Conservation (phyloP, 2,797 vertebrate species). For the Thalassophryne amazonica region DNA sequence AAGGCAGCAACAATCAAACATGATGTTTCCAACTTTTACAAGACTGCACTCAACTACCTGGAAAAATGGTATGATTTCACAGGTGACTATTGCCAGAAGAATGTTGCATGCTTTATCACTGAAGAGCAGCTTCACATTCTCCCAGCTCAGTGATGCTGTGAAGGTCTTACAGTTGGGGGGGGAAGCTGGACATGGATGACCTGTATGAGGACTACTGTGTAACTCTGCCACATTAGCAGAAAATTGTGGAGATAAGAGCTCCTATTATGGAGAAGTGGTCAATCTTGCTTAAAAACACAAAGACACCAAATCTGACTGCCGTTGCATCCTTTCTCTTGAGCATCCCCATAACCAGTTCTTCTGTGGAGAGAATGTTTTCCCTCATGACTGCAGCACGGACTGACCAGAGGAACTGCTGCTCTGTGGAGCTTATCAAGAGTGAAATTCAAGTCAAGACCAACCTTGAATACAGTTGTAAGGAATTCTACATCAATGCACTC, state of each 20-base stretch:
- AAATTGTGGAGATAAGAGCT: not conserved
- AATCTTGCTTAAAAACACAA: not conserved
- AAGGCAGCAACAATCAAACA: constrained; percentile 7
- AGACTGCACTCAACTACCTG: no score
- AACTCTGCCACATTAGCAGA: constrained; percentile 6
- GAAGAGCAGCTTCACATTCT: constrained; percentile 14
- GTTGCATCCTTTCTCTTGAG: constrained; percentile 7
- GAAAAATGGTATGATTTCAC: constrained; percentile 20
- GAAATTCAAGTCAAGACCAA: constrained; percentile 8
- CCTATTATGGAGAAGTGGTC: not conserved
- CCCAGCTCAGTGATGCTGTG: constrained; percentile 9
- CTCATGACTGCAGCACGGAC: constrained; percentile 13
- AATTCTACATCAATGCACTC: constrained; percentile 12
- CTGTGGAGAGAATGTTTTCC: constrained; percentile 15
- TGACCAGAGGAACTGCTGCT: not conserved
- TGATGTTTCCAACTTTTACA: no score
- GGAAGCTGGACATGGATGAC: constrained; percentile 20
- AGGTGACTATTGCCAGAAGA: constrained; percentile 7
- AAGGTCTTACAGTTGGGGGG: constrained; percentile 9
- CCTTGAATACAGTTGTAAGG: constrained; percentile 2
- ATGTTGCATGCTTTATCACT: constrained; percentile 3
- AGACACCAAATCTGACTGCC: constrained; percentile 8
- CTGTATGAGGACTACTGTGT: constrained; percentile 20
- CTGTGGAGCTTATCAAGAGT: constrained; percentile 17
- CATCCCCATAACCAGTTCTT: constrained; percentile 9